Evolutionary conservation across 2,888 invertebrate genomes (phyloP), one percentile per base, ranked within the genome.

Genomic region (Deilephila elpenor): DNA sequence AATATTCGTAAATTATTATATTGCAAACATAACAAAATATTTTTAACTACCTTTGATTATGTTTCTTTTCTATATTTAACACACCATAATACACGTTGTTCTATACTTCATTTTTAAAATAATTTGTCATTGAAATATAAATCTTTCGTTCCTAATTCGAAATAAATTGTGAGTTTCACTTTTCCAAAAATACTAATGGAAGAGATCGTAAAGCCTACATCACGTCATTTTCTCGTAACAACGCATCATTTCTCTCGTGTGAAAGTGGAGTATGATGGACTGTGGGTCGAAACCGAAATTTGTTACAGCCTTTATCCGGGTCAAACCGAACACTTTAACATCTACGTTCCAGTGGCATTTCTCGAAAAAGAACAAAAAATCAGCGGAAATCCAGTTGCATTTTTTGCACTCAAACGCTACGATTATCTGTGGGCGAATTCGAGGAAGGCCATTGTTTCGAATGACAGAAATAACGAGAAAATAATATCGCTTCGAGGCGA

Each of bases 231-330:
- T 37, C 44, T 34, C 7, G 11, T 71, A 61, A 70, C 19, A 62
- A 64, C 37, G 56, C 56, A 71, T 73, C 73, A 75, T 75, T 73
- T 71, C 73, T 71, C 73, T 72, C 60, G 51, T 19, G 32, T 29
- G 70, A 60, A 72, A 62, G 72, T 70, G 37, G 70, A 72, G 70
- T 72, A 34, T 75, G 70, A 74, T 74, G 56, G 61, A 74, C 72
- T n/a, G 73, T 60, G 70, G 70, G 70, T 73, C 32, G 53, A 70
- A 64, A 71, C 29, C 70, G 60, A 73, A 71, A 70, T 73, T 71
- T 71, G 56, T 71, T 71, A 73, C 53, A 71, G 53, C 51, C 53
- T 19, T 61, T 73, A 71, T 73, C 32, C 59, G 61, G 70, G 61
- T 73, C 73, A 61, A 73, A 51, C 44, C 32, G 70, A 73, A 70